Conservation (phyloP, 2,888 invertebrate species). For the Agonum fuliginosum region DNA sequence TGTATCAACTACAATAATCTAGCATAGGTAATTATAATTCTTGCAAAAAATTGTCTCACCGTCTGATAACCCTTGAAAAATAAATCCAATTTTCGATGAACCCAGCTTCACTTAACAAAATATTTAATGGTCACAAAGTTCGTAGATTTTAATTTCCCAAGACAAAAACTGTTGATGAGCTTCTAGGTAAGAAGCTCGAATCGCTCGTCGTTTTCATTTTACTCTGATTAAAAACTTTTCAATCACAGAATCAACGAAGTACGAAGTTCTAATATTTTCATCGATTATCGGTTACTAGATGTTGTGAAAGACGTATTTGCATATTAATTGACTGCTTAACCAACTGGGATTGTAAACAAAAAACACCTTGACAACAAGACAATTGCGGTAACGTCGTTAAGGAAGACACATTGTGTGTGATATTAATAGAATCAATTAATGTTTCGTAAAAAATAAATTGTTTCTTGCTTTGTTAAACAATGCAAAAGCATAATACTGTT, state of each 20-base stretch:
- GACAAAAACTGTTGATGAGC: slow-evolving; percentile 29
- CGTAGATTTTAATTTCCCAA: slow-evolving; percentile 38
- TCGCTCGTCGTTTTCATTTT: slow-evolving; percentile 4
- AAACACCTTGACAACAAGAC: slow-evolving; percentile 40
- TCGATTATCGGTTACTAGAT: slow-evolving; percentile 6
- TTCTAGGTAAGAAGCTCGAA: not conserved
- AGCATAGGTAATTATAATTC: not conserved
- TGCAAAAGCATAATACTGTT: too few species aligned
- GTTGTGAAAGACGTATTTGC: slow-evolving; percentile 6
- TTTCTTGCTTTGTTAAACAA: too few species aligned
- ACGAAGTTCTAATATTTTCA: slow-evolving; percentile 22
- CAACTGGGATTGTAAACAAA: slow-evolving; percentile 3
- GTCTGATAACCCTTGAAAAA: not conserved
- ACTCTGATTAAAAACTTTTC: slow-evolving; percentile 51
- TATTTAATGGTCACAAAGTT: slow-evolving; percentile 35
- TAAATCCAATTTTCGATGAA: too few species aligned
- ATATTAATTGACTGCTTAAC: slow-evolving; percentile 24
- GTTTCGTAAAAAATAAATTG: too few species aligned
- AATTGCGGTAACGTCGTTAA: not conserved
- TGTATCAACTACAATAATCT: not conserved
- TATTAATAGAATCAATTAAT: too few species aligned
- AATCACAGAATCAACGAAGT: slow-evolving; percentile 28
- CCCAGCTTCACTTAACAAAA: slow-evolving; percentile 1
- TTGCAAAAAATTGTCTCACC: not conserved
- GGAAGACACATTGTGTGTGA: not conserved